Base-by-base conservation (phyloP, 2,113 vertebrate species). In the Cyprinodon variegatus region DNA sequence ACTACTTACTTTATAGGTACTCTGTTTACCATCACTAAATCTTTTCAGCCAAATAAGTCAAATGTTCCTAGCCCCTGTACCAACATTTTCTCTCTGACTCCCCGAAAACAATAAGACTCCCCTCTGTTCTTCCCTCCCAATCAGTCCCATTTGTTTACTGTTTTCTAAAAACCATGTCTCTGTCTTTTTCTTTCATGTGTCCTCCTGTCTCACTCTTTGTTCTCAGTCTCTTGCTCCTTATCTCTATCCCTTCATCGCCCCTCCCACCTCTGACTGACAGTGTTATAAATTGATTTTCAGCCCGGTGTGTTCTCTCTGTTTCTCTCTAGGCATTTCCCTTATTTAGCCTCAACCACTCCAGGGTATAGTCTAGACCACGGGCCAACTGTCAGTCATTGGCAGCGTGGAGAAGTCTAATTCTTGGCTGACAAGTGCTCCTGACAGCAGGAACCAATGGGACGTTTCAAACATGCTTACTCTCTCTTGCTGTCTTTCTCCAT, bases 231-330 rank as follows among this genome's bases (percentile, higher is more conserved):
- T 78, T 48, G 10, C 29, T 37, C 22, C 65, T 76, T 88, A 83
- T 86, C 82, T 83, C 82, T 36, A 72, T 74, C 74, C 76, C 72
- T 74, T 75, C 77, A 11, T 67, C 50, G 50, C 64, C 74, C 80
- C 68, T 60, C 71, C 67, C 61, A 53, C 81, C 63, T 68, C 73
- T 91, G 90, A 93, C 78, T 93, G 92, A 92, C 92, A 90, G 86
- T 74, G 82, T 76, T 88, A 89, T 88, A 90, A 92, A 93, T 91
- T 90, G 92, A 93, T 93, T 93, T 91, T 86, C 88, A 89, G 89
- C 86, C 88, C 71, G 62, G 87, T 92, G 89, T 88, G 86, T 90
- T 90, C 82, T 86, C 82, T 82, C 81, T 87, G 81, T 86, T 86
- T 90, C 84, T 92, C 88, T 92, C 87, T 78, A 87, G 88, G 78